Evolutionary conservation across 2,888 invertebrate species (phyloP).

Genomic region (Seira sanloemensis): DNA sequence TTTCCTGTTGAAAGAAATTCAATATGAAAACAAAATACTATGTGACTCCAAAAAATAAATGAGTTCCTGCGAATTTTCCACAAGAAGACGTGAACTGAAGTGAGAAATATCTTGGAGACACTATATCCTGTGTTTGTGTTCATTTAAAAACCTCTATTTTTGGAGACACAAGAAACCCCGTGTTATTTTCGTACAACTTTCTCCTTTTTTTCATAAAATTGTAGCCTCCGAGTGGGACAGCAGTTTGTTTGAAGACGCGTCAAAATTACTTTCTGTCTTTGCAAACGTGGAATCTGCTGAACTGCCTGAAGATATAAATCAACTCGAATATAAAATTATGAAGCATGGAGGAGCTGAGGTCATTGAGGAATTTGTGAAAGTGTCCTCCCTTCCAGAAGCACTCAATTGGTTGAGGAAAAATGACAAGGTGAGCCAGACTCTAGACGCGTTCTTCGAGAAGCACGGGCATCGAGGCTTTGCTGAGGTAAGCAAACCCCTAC

Average conservation of each 20-base stretch:
- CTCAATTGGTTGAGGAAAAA: conserved; percentile 80
- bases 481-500: conserved; percentile 75
- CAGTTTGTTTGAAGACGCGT: conserved; percentile 84
- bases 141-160: no score
- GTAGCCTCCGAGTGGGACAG: conserved; percentile 79
- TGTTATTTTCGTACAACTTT: neutral
- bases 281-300: conserved; percentile 85
- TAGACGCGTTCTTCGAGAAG: conserved; percentile 80
- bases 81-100: no score
- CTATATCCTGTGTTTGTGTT: no score
- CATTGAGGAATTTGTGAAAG: conserved; percentile 68
- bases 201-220: neutral
- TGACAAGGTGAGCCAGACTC: conserved; percentile 77
- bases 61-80: no score
- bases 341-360: conserved; percentile 75
- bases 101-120: no score
- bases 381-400: conserved; percentile 76
- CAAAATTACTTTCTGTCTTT: conserved; percentile 82
- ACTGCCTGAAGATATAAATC: conserved; percentile 80
- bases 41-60: no score
- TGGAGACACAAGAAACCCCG: no score
- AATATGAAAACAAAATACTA: no score
- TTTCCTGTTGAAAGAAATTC: no score
- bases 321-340: conserved; percentile 77
- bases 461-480: conserved; percentile 83